Percentiles rank a stretch among this genome's conserved stretches.
Conservation (phyloP, 1,140 invertebrate species). For the Trichonephila inaurata region DNA sequence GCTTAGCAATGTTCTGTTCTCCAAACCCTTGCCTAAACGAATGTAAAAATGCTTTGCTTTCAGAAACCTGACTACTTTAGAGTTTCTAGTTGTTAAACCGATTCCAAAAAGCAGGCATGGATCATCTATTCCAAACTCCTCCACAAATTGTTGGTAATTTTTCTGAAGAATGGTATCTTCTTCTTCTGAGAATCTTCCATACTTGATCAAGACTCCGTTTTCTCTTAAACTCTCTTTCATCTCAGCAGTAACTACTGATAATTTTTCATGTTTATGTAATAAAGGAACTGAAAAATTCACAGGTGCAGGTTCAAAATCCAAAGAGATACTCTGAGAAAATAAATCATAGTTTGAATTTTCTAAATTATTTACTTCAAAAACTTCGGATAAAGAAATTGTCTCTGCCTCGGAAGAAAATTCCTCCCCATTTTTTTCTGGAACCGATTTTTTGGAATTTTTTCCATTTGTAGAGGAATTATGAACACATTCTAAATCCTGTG, state of each 20-base stretch:
- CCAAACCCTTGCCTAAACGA: conserved; percentile 33
- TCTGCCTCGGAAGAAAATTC: not conserved
- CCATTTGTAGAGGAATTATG: not conserved
- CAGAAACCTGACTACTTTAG: not conserved
- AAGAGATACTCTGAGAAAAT: not conserved
- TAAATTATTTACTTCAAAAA: not conserved
- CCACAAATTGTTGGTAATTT: conserved; percentile 7
- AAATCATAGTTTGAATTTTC: no score
- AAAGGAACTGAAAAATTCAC: not conserved
- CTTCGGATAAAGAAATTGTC: not conserved
- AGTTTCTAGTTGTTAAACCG: not conserved
- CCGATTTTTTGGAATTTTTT: not conserved
- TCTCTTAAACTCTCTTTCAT: not conserved
- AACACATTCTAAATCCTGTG: not conserved
- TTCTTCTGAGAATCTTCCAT: not conserved
- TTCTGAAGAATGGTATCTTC: not conserved
- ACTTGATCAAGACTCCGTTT: not conserved
- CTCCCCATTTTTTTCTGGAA: not conserved
- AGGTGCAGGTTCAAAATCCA: not conserved
- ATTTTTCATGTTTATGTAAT: not conserved
- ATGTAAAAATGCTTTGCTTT: conserved; percentile 37
- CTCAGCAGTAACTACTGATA: not conserved
- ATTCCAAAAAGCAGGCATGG: conserved; percentile 35
- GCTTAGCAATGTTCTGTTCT: not conserved
- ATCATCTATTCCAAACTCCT: not conserved